A percentile compares a stretch with the other conserved stretches of the same genome.
These are phyloP conservation scores for Caenorhabditis plicata DNA, from an alignment of 2,888 invertebrate species.

Conservation along the genomic window DNA sequence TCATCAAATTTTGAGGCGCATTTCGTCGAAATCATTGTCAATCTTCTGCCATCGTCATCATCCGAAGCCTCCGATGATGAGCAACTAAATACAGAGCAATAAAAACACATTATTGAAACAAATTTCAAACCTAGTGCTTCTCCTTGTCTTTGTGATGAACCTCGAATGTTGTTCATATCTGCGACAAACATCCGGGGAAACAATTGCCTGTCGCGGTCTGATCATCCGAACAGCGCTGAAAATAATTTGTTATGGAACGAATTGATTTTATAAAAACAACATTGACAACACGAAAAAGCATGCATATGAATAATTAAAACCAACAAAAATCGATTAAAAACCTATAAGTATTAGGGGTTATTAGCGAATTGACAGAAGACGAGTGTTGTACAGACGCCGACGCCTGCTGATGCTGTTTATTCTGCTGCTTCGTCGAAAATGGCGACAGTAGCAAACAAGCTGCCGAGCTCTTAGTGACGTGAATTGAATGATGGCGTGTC, in stretches of 20 bases:
- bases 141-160: constrained; percentile 41
- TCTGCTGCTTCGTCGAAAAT: constrained; percentile 28
- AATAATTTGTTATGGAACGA: background rate
- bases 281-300: too few species aligned
- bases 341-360: constrained; percentile 37
- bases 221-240: constrained; percentile 57
- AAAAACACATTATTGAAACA: too few species aligned
- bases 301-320: too few species aligned
- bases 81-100: too few species aligned
- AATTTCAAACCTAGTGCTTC: too few species aligned
- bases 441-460: constrained; percentile 24
- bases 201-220: constrained; percentile 60
- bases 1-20: constrained; percentile 18
- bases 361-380: constrained; percentile 3
- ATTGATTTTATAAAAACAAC: too few species aligned
- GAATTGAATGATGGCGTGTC: constrained; percentile 31
- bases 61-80: constrained; percentile 92
- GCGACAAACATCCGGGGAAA: constrained; percentile 59
- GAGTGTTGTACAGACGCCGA: constrained; percentile 15
- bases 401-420: too few species aligned
- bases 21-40: constrained; percentile 45
- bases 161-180: constrained; percentile 57
- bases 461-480: constrained; percentile 36
- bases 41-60: constrained; percentile 69
- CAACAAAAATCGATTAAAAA: too few species aligned